Conservation (phyloP, 2,888 invertebrate genomes). For the Oasisia sp. region DNA sequence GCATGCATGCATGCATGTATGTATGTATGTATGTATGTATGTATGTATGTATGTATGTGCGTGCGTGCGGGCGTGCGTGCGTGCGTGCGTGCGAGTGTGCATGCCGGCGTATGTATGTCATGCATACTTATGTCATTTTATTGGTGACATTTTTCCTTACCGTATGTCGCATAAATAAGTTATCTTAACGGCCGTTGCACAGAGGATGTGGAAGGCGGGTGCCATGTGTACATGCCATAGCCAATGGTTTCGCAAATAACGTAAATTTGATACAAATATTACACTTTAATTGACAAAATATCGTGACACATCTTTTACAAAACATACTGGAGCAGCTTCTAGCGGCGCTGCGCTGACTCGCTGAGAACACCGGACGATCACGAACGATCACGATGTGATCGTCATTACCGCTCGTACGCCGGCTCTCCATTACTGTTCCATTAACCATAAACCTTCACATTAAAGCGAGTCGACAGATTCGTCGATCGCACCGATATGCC, state of each 20-base stretch:
- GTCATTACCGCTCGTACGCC: not conserved
- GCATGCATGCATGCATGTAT: not conserved
- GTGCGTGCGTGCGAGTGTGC: not conserved
- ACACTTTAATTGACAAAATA: not conserved
- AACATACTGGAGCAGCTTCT: not conserved
- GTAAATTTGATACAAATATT: not conserved
- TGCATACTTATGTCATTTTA: not conserved
- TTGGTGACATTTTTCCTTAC: not conserved
- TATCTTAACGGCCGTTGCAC: not conserved
- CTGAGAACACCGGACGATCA: too few species aligned
- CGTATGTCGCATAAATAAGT: constrained; percentile 2
- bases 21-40: not conserved
- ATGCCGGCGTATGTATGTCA: not conserved
- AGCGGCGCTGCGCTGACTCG: not conserved
- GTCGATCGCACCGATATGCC: not conserved
- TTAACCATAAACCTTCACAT: constrained; percentile 17
- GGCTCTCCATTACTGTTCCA: not conserved
- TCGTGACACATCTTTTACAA: not conserved
- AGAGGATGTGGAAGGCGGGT: not conserved
- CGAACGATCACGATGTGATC: not conserved
- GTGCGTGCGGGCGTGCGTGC: not conserved
- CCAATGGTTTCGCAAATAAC: not conserved
- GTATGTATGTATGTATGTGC: not conserved
- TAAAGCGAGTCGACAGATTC: not conserved
- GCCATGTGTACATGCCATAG: not conserved